phyloP scores from a whole-genome alignment of 1,140 invertebrate species.

The Aricia agestis region DNA sequence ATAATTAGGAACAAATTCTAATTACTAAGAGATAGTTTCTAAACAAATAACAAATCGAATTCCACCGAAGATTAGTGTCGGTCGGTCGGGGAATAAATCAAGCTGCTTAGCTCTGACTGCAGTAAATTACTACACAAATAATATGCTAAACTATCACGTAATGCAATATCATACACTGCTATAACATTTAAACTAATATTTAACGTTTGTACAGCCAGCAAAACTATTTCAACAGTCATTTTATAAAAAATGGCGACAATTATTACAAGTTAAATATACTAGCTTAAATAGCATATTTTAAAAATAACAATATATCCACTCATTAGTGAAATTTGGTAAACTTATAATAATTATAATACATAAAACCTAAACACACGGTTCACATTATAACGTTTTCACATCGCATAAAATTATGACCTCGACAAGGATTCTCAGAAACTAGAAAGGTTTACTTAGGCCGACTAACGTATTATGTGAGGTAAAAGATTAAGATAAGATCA shows the following conservation, averaged over 20 bases:
- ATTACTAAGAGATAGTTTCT: constrained; percentile 22
- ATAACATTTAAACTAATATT: neutral
- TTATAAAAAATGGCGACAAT: too few species aligned
- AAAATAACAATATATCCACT: too few species aligned
- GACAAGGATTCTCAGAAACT: neutral
- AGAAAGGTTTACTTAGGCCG: neutral
- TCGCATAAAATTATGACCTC: neutral
- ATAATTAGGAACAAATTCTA: constrained; percentile 12
- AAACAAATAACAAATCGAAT: constrained; percentile 68
- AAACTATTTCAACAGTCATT: too few species aligned
- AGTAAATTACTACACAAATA: constrained; percentile 58
- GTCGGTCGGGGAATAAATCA: constrained; percentile 60
- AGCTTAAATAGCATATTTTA: too few species aligned
- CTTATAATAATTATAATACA: too few species aligned
- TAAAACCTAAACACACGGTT: too few species aligned
- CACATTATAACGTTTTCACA: too few species aligned
- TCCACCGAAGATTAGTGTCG: constrained; percentile 61
- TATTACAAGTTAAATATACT: too few species aligned
- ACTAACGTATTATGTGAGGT: neutral
- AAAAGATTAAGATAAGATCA: constrained; percentile 7
- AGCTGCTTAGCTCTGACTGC: constrained; percentile 38
- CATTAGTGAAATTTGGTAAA: too few species aligned
- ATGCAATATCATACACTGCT: neutral
- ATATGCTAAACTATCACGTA: constrained; percentile 13
- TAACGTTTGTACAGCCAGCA: too few species aligned